A percentile compares a stretch with the other conserved stretches of the same genome.
These are phyloP conservation scores for Lochmaea crataegi DNA, from an alignment of 2,888 invertebrate genomes.

Conservation along the genomic window DNA sequence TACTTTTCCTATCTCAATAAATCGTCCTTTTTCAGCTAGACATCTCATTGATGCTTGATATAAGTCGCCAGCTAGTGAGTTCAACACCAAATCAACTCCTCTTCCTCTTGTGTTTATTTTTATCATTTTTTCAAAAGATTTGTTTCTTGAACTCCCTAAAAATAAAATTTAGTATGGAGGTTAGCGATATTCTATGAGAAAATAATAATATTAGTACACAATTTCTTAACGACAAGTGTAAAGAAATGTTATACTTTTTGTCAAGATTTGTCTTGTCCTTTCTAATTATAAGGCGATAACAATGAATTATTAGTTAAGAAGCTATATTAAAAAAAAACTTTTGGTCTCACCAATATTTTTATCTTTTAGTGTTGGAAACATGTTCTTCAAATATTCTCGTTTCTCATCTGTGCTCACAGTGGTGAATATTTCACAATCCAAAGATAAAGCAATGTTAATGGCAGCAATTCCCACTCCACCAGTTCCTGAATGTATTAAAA, in stretches of 20 bases:
- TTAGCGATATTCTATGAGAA: too few relatives aligned
- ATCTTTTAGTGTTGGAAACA: conserved; percentile 63
- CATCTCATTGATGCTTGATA: conserved; percentile 76
- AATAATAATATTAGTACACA: too few relatives aligned
- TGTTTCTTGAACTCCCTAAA: conserved; percentile 76
- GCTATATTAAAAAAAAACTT: not conserved
- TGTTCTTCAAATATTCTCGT: conserved; percentile 72
- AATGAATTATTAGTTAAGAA: not conserved
- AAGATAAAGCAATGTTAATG: conserved; percentile 76
- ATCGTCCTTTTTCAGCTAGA: conserved; percentile 72
- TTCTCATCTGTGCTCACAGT: conserved; percentile 78
- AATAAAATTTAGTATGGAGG: too few relatives aligned
- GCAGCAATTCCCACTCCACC: conserved; percentile 85
- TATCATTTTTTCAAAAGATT: conserved; percentile 88
- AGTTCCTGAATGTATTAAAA: conserved; percentile 71
- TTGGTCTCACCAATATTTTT: too few relatives aligned
- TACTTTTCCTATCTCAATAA: conserved; percentile 88
- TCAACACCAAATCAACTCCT: conserved; percentile 91
- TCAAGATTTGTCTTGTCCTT: too few relatives aligned
- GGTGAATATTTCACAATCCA: conserved; percentile 75
- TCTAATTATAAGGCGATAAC: too few relatives aligned
- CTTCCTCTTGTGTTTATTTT: conserved; percentile 81
- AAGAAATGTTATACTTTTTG: too few relatives aligned
- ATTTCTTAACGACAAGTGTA: too few relatives aligned
- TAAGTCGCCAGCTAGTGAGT: conserved; percentile 92